Base-by-base conservation (phyloP, 2,113 vertebrate species). In the Dunckerocampus dactyliophorus region DNA sequence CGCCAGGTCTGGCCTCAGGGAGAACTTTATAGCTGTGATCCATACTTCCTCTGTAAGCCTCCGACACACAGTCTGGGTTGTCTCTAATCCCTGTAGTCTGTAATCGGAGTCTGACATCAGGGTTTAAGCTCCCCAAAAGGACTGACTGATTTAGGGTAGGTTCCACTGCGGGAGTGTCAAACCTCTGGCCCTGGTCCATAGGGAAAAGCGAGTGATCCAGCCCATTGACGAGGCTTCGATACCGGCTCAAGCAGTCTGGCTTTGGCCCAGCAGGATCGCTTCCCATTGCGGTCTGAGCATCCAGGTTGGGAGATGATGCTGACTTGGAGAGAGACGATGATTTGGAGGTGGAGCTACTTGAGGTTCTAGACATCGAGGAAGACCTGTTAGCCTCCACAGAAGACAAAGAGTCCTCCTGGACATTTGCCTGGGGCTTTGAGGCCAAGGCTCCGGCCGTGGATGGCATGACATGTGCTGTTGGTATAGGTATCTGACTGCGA, bases 401-500 rank as follows among this genome's bases (percentile, higher is more conserved):
- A 31, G 67, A 66, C 58, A 78, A 60, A 53, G 85, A 64, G 28
- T 91, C 88, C 63, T 89, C 85, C 39, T 71, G 81, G 67, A 86
- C 57, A 59, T 78, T 83, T 12, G 78, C 81, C 77, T 88, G 85
- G 72, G 85, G 84, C 79, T 92, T 94, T 67, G 91, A 89, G 83
- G 92, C 91, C 6, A 89, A 89, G 58, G 89, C 69, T 51, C 90
- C 92, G 82, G 94, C 80, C 0, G 94, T 98, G 79, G 96, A 98
- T 85, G 97, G 97, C 92, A 97, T 96, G 86, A 99, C 95, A 91
- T 96, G 97, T 79, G 96, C 96, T 68, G 95, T 99, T 56, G 97
- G 97, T 85, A 99, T 98, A 69, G 93, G 89, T 75, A 93, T 89
- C 78, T 96, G 96, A 85, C 91, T 92, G 87, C 90, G 93, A 87